These are phyloP conservation scores for Phyllopteryx taeniolatus DNA, from an alignment of 2,113 vertebrate genomes.

Conservation along the genomic window DNA sequence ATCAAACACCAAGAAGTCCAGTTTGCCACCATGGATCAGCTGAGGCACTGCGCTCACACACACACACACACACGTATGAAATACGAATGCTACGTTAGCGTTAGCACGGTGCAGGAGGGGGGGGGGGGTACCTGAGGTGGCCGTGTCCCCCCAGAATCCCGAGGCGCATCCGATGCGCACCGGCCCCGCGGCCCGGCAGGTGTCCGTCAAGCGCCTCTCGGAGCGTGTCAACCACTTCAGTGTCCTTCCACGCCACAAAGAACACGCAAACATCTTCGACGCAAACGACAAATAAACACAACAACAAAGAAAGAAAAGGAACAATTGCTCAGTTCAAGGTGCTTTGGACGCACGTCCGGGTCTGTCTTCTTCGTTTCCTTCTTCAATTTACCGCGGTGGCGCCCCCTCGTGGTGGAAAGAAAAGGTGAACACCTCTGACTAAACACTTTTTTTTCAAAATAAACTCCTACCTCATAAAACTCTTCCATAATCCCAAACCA, in stretches of 20 bases:
- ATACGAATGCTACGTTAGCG: too few relatives aligned
- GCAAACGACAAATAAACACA: neutral
- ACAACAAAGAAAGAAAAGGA: neutral
- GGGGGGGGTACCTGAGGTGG: conserved; percentile 68
- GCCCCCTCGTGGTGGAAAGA: neutral
- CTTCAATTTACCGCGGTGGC: neutral
- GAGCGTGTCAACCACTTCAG: neutral
- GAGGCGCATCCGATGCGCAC: conserved; percentile 80
- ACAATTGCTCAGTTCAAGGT: conserved; percentile 25
- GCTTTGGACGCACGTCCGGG: conserved; percentile 26
- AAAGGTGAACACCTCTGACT: neutral
- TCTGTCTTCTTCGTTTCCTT: neutral
- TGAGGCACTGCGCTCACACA: conserved; percentile 75
- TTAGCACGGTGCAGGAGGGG: too few relatives aligned
- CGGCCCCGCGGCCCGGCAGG: neutral
- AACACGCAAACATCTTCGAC: neutral
- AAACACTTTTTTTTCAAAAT: neutral
- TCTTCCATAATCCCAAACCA: neutral
- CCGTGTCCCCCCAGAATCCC: conserved; percentile 80
- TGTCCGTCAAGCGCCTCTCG: conserved; percentile 1
- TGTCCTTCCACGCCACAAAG: neutral
- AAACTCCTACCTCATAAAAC: neutral
- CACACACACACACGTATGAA: neutral
- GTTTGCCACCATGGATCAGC: conserved; percentile 76
- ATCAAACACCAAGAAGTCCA: conserved; percentile 87